phyloP scores from a whole-genome alignment of 2,113 vertebrate genomes.

The Mohoua ochrocephala region DNA sequence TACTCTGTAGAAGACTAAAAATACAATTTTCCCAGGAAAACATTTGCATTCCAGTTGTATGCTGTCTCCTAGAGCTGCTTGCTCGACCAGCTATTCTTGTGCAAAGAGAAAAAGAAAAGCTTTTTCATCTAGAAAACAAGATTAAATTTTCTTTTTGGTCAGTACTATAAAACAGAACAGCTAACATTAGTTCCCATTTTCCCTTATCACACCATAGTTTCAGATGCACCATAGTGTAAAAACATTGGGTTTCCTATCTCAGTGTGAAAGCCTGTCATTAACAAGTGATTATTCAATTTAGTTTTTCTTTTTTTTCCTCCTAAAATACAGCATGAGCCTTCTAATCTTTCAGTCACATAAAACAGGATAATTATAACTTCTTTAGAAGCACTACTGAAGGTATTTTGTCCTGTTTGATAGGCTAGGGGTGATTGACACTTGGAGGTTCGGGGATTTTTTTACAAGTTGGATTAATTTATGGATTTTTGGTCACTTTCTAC shows the following conservation, averaged over 20 bases:
- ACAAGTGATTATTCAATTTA: conserved; percentile 3
- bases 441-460: background rate
- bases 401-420: background rate
- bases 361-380: background rate
- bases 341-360: background rate
- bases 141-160: background rate
- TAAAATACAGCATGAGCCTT: background rate
- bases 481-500: background rate
- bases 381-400: background rate
- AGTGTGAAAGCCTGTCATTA: conserved; percentile 2
- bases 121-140: background rate
- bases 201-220: background rate
- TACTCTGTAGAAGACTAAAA: background rate
- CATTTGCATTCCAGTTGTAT: background rate
- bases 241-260: background rate
- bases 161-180: background rate
- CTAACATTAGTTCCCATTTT: background rate
- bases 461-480: background rate
- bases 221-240: background rate
- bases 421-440: background rate
- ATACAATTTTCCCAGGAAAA: background rate
- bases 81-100: background rate
- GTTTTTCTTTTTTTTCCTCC: background rate
- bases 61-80: background rate
- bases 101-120: background rate